These are phyloP conservation scores for Anas flavirostris DNA, from an alignment of 2,797 vertebrate genomes.

Conservation along the genomic window DNA sequence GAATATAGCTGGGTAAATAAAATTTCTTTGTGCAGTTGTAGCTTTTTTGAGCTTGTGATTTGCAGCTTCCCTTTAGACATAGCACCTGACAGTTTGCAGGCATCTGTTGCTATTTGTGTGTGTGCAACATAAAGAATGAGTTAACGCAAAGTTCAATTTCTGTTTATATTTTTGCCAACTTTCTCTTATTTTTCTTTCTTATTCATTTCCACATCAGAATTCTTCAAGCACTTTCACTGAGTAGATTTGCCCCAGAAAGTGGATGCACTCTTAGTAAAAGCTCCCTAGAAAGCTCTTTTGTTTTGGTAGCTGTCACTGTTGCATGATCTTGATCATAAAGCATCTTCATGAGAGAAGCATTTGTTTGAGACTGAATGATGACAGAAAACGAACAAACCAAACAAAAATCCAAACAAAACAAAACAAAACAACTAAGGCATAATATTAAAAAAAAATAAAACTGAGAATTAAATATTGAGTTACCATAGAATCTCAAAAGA, in stretches of 20 bases:
- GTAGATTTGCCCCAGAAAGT: neutral
- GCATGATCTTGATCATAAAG: neutral
- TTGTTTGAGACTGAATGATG: neutral
- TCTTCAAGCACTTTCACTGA: neutral
- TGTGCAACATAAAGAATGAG: neutral
- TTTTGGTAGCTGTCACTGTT: neutral
- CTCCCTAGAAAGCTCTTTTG: neutral
- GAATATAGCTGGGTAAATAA: neutral
- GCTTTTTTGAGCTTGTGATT: neutral
- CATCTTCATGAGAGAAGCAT: neutral
- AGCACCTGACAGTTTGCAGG: neutral
- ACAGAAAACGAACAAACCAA: neutral
- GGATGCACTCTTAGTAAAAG: neutral
- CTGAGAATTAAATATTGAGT: neutral
- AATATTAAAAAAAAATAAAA: neutral
- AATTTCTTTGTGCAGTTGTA: neutral
- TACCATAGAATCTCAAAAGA: neutral
- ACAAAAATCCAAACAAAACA: no score
- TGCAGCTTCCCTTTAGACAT: neutral
- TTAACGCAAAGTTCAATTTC: neutral
- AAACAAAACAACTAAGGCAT: neutral
- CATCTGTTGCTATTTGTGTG: neutral
- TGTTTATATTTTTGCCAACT: neutral
- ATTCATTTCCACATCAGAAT: neutral
- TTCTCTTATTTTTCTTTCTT: neutral